A percentile compares a stretch with the other conserved stretches of the same genome.
Conservation (phyloP, 2,888 invertebrate genomes). For the Hypomecis punctinalis region DNA sequence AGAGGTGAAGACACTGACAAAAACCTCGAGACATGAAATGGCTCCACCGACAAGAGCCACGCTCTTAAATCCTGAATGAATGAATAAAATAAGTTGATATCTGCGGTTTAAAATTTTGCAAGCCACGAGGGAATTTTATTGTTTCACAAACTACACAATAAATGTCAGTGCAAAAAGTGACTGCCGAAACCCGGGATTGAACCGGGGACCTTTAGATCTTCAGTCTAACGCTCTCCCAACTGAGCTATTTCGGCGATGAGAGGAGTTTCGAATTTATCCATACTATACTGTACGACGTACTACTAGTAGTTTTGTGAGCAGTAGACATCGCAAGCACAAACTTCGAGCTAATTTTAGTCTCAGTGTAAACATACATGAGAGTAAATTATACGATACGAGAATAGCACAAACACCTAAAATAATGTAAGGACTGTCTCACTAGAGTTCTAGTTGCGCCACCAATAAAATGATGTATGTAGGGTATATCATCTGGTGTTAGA, state of each 20-base stretch:
- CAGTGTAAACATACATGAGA: too few relatives aligned
- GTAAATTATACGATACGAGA: too few relatives aligned
- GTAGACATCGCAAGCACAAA: too few relatives aligned
- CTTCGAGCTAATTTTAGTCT: too few relatives aligned
- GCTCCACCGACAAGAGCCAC: too few relatives aligned
- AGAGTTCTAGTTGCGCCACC: too few relatives aligned
- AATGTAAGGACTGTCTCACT: too few relatives aligned
- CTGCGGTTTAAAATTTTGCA: neutral
- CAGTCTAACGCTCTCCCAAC: constrained; percentile 41
- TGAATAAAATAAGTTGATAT: too few relatives aligned
- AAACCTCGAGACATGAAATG: too few relatives aligned
- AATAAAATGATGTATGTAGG: neutral
- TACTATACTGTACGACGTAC: neutral
- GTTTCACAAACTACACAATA: neutral
- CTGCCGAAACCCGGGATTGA: constrained; percentile 39
- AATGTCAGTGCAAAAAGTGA: constrained; percentile 13
- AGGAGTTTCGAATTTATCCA: neutral
- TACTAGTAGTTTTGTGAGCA: neutral
- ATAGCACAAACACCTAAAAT: too few relatives aligned
- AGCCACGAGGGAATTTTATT: neutral
- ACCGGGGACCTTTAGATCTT: constrained; percentile 41
- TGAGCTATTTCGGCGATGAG: constrained; percentile 37
- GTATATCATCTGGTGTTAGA: neutral
- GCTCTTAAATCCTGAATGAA: too few relatives aligned
- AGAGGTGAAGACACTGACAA: too few relatives aligned